Base-by-base conservation (phyloP, 2,888 invertebrate genomes). In the Tinea semifulvella region DNA sequence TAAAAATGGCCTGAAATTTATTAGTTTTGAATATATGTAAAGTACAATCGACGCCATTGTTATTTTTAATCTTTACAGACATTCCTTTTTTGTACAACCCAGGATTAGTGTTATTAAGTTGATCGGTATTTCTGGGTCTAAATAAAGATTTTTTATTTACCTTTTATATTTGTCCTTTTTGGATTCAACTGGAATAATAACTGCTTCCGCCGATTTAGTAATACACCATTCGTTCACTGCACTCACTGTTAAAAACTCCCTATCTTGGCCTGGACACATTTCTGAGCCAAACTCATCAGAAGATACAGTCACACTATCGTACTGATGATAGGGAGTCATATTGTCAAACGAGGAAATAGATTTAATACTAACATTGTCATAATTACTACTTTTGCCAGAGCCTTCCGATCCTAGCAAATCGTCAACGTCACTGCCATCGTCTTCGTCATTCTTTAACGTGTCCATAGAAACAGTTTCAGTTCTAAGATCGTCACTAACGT, bases 81-180 rank as follows among this genome's bases (percentile, higher is more conserved):
- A n/a, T n/a, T n/a, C n/a, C n/a, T n/a, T n/a, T n/a, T n/a, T n/a
- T n/a, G n/a, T n/a, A n/a, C n/a, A n/a, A n/a, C n/a, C n/a, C n/a
- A n/a, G n/a, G n/a, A n/a, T n/a, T n/a, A n/a, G n/a, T n/a, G n/a
- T n/a, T n/a, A n/a, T n/a, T n/a, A n/a, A n/a, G n/a, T n/a, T n/a
- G n/a, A n/a, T n/a, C n/a, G n/a, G n/a, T n/a, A n/a, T n/a, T n/a
- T n/a, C n/a, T n/a, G n/a, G n/a, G n/a, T n/a, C n/a, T n/a, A n/a
- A n/a, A n/a, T n/a, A n/a, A n/a, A n/a, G n/a, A 22, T 22, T 22
- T 8, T 22, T 22, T 7, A 22, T 75, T 75, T 65, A 82, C 81
- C 81, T 79, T 65, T 75, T 65, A 68, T 80, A 80, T 63, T 81
- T 82, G 59, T 80, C 80, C 65, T 76, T 77, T 68, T 81, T 80